Percentiles rank a stretch among this genome's conserved stretches.
These are phyloP conservation scores for Fringilla coelebs DNA, from an alignment of 2,797 vertebrate genomes.

Conservation along the genomic window DNA sequence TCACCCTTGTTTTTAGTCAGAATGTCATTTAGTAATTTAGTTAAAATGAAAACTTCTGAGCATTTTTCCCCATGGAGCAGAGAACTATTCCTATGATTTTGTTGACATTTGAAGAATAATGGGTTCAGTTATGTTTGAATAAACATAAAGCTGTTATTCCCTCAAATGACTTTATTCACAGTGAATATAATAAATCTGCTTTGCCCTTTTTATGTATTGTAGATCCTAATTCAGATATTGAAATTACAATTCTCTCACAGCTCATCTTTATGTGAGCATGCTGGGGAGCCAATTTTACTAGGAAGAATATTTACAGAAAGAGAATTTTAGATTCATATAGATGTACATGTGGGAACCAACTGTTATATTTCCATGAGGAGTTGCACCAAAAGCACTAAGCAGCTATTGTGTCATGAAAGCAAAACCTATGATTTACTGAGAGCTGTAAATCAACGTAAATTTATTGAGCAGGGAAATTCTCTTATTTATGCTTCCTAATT, in stretches of 20 bases:
- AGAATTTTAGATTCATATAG: neutral
- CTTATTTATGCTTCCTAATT: neutral
- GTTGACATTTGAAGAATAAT: neutral
- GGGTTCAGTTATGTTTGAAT: neutral
- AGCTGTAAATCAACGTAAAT: neutral
- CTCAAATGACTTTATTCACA: neutral
- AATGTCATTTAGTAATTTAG: neutral
- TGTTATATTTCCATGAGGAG: neutral
- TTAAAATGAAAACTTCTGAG: neutral
- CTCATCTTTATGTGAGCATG: neutral
- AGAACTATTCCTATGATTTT: neutral
- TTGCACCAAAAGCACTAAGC: neutral
- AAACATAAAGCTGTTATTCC: slow-evolving; percentile 12
- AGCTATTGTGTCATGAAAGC: neutral
- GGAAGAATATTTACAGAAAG: neutral
- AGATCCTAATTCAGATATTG: slow-evolving; percentile 1
- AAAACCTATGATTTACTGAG: neutral
- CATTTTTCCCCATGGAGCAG: neutral
- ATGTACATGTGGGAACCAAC: neutral
- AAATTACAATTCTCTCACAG: neutral
- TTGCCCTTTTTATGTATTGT: neutral
- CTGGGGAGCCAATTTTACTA: neutral
- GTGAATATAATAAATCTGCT: neutral
- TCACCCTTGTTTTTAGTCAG: neutral
- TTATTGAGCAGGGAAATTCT: neutral